A percentile compares a stretch with the other conserved stretches of the same genome.
Evolutionary conservation across 2,888 invertebrate genomes (phyloP).

Genomic region (Rhingia campestris): DNA sequence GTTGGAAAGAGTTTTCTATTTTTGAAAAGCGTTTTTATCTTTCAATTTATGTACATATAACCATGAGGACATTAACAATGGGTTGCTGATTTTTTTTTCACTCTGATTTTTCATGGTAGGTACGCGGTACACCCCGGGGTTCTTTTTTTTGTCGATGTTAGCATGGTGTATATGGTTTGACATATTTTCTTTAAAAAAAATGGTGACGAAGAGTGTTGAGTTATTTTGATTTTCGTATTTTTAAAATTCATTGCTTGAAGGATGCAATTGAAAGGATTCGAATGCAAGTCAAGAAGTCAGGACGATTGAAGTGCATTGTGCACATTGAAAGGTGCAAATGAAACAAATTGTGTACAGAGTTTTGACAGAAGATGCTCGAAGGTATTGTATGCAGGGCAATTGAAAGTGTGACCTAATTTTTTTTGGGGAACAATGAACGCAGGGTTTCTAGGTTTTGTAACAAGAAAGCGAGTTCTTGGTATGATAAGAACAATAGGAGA

Average conservation of each 20-base stretch:
- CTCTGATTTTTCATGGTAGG: constrained; percentile 62
- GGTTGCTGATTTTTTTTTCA: constrained; percentile 55
- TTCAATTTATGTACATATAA: constrained; percentile 65
- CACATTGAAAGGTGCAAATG: constrained; percentile 28
- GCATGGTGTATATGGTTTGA: constrained; percentile 25
- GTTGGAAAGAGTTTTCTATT: constrained; percentile 46
- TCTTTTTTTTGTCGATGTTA: constrained; percentile 8
- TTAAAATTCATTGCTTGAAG: constrained; percentile 4
- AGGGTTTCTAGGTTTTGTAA: neutral
- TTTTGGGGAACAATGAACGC: constrained; percentile 4
- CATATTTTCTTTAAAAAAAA: constrained; percentile 33
- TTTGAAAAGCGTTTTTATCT: constrained; percentile 47
- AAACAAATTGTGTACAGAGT: constrained; percentile 39
- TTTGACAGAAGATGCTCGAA: constrained; percentile 23
- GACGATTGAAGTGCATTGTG: constrained; percentile 38
- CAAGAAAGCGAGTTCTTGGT: neutral
- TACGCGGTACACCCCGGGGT: constrained; percentile 37
- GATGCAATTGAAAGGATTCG: constrained; percentile 46
- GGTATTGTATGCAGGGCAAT: neutral
- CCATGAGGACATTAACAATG: constrained; percentile 60
- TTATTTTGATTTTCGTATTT: constrained; percentile 30
- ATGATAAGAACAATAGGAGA: neutral
- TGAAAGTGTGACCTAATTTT: constrained; percentile 37
- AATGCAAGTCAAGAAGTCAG: constrained; percentile 60
- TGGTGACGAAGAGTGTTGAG: constrained; percentile 49